These are phyloP conservation scores for Cephalopterus ornatus DNA, from an alignment of 2,113 vertebrate species.

Conservation along the genomic window DNA sequence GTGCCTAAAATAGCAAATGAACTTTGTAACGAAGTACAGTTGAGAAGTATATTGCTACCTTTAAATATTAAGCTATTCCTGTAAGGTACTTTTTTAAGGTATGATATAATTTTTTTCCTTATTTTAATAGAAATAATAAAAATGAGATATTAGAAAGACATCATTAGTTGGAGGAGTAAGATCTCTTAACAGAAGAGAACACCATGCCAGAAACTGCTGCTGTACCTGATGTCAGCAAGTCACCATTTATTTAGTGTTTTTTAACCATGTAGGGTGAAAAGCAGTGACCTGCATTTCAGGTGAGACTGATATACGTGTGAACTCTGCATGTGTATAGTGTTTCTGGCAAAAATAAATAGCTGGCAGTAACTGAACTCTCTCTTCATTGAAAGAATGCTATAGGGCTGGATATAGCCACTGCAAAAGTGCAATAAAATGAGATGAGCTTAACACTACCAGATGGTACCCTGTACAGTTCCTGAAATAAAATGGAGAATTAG, in stretches of 20 bases:
- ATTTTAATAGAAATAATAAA: conserved; percentile 77
- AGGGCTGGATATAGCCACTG: conserved; percentile 67
- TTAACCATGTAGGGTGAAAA: conserved; percentile 20
- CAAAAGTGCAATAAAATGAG: conserved; percentile 73
- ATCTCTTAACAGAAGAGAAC: conserved; percentile 28
- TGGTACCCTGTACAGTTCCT: conserved; percentile 95
- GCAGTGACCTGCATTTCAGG: conserved; percentile 47
- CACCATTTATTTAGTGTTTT: conserved; percentile 2
- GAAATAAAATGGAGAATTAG: conserved; percentile 98
- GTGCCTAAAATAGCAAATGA: conserved; percentile 29
- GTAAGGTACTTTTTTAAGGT: conserved; percentile 65
- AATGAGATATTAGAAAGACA: conserved; percentile 72
- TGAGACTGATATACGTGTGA: conserved; percentile 50
- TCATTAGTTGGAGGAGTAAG: conserved; percentile 61
- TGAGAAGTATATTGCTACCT: conserved; percentile 62
- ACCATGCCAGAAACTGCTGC: neutral
- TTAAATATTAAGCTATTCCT: conserved; percentile 69
- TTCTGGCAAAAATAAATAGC: conserved; percentile 76
- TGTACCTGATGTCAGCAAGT: neutral
- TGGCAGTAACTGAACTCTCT: conserved; percentile 67
- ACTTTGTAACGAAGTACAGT: neutral
- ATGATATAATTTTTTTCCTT: conserved; percentile 62
- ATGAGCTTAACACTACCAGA: conserved; percentile 89
- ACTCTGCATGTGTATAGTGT: conserved; percentile 64
- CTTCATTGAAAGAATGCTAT: conserved; percentile 60